phyloP scores from a whole-genome alignment of 2,888 invertebrate genomes.

The Scaptomyza reducta region DNA sequence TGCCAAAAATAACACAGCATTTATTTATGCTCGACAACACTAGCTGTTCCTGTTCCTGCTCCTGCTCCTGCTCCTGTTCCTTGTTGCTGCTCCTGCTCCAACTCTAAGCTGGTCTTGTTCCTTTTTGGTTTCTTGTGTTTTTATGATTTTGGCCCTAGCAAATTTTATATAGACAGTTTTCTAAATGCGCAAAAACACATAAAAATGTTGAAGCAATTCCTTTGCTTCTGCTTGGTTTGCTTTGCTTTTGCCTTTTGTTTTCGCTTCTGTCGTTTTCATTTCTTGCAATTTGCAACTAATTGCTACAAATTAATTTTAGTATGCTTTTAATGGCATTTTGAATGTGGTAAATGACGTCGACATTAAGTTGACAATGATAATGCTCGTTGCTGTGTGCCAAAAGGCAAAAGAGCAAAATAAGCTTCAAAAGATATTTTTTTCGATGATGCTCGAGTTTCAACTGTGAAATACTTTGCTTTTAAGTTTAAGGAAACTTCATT shows the following conservation, averaged over 20 bases:
- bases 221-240: constrained; percentile 43
- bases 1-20: constrained; percentile 77
- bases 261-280: constrained; percentile 48
- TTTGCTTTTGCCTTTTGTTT: constrained; percentile 13
- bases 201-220: constrained; percentile 76
- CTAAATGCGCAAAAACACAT: constrained; percentile 77
- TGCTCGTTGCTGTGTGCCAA: constrained; percentile 45
- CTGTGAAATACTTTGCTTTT: constrained; percentile 6
- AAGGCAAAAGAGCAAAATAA: constrained; percentile 19
- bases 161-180: constrained; percentile 63
- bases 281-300: constrained; percentile 79
- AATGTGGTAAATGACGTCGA: constrained; percentile 70
- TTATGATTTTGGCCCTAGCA: constrained; percentile 63
- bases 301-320: constrained; percentile 80
- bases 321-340: constrained; percentile 80
- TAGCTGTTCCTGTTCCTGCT: not conserved
- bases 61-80: not conserved
- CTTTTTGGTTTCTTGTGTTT: constrained; percentile 48
- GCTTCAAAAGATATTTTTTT: not conserved
- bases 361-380: constrained; percentile 65
- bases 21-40: constrained; percentile 72
- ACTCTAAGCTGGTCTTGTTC: constrained; percentile 8
- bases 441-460: not conserved
- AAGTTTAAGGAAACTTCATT: too few species aligned
- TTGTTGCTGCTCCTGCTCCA: not conserved